Percentiles rank a stretch among this genome's conserved stretches.
These are phyloP conservation scores for Salvelinus sp. DNA, from an alignment of 2,113 vertebrate species.

Conservation along the genomic window DNA sequence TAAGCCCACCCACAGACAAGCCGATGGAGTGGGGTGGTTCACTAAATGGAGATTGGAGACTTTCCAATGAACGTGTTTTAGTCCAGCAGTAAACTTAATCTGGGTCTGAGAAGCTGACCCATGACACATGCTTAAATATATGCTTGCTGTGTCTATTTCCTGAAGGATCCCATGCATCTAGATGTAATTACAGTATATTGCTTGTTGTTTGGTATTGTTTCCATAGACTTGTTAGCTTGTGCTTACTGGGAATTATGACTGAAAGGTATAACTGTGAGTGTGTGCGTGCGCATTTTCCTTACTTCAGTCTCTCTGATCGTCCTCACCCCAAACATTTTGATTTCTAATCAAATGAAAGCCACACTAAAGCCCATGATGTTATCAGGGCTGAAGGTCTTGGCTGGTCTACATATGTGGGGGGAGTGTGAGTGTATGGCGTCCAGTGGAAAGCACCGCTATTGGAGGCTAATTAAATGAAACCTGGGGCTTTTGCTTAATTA, in stretches of 20 bases:
- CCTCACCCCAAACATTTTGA: conserved; percentile 22
- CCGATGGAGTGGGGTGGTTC: no score
- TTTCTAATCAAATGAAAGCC: conserved; percentile 33
- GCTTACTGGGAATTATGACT: no score
- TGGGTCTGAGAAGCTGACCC: no score
- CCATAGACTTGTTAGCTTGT: no score
- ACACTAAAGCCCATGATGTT: conserved; percentile 37
- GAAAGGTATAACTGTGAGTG: not conserved
- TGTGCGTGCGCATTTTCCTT: conserved; percentile 11
- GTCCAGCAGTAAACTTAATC: no score
- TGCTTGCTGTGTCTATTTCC: no score
- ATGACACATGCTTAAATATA: no score
- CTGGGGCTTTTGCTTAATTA: conserved; percentile 28
- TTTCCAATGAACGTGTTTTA: no score
- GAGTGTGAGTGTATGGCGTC: conserved; percentile 5
- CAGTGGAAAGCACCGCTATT: not conserved
- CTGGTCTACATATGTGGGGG: not conserved
- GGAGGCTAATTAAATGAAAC: conserved; percentile 6
- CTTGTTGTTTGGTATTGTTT: not conserved
- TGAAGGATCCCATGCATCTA: not conserved
- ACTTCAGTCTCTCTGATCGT: not conserved
- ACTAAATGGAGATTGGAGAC: no score
- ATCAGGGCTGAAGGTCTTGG: conserved; percentile 21
- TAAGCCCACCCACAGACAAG: no score
- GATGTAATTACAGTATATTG: not conserved